phyloP scores from a whole-genome alignment of 2,888 invertebrate genomes.

The Bugulina stolonifera region DNA sequence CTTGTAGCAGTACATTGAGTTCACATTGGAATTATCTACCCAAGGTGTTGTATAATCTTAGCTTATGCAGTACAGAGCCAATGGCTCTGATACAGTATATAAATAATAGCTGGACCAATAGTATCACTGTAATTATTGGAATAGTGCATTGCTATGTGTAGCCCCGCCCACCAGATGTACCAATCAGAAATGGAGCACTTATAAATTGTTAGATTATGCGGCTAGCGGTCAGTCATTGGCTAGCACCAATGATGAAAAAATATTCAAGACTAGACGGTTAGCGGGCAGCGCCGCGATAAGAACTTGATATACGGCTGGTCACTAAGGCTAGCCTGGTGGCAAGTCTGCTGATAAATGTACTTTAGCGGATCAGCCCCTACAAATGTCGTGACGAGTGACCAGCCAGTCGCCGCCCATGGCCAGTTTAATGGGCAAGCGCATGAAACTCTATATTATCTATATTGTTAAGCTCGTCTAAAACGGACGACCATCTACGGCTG shows the following conservation, averaged over 20 bases:
- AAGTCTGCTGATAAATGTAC: background rate
- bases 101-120: too few relatives aligned
- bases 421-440: background rate
- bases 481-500: background rate
- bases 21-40: too few relatives aligned
- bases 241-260: background rate
- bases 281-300: background rate
- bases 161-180: background rate
- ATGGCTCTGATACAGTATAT: too few relatives aligned
- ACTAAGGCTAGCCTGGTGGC: background rate
- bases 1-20: too few relatives aligned
- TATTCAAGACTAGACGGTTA: background rate
- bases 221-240: slow-evolving; percentile 25
- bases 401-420: slow-evolving; percentile 22
- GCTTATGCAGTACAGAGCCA: too few relatives aligned
- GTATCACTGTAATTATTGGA: background rate
- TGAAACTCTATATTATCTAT: background rate
- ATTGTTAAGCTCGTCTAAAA: background rate
- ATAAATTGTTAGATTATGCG: slow-evolving; percentile 13
- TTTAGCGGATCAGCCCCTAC: background rate
- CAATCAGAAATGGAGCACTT: background rate
- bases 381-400: slow-evolving; percentile 5
- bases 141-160: too few relatives aligned
- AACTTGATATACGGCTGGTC: background rate
- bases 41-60: too few relatives aligned